Evolutionary conservation across 2,888 invertebrate genomes (phyloP).

Genomic region (Monoplex corrugatus): DNA sequence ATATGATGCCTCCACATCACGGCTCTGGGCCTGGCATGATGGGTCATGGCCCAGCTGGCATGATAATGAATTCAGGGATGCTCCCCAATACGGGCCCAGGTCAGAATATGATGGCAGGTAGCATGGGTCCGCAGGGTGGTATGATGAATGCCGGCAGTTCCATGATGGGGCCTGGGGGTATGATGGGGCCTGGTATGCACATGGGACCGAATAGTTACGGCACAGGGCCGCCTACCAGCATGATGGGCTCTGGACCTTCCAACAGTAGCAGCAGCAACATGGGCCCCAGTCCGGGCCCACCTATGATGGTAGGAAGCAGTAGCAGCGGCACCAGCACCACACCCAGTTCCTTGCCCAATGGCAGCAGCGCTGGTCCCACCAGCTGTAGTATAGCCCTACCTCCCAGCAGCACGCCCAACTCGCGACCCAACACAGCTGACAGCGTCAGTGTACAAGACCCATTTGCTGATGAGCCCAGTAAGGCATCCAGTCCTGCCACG

Average conservation of each 20-base stretch:
- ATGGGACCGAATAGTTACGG: conserved; percentile 62
- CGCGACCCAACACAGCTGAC: conserved; percentile 64
- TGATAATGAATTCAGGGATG: conserved; percentile 47
- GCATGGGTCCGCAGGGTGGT: conserved; percentile 43
- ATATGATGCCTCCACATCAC: conserved; percentile 51
- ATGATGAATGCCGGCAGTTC: conserved; percentile 59
- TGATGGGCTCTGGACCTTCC: conserved; percentile 51
- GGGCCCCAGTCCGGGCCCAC: conserved; percentile 52
- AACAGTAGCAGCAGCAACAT: conserved; percentile 27
- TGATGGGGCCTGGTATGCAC: conserved; percentile 58
- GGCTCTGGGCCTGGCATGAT: conserved; percentile 55
- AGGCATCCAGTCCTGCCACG: conserved; percentile 60
- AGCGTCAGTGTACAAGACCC: conserved; percentile 81
- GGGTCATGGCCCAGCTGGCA: conserved; percentile 48
- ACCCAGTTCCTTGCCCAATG: no score
- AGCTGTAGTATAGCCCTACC: conserved; percentile 43
- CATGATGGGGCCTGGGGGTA: conserved; percentile 55
- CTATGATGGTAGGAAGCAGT: conserved; percentile 51
- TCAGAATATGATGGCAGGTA: conserved; percentile 44
- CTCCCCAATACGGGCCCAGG: neutral
- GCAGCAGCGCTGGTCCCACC: conserved; percentile 52
- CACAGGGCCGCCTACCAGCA: conserved; percentile 59
- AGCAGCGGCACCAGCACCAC: conserved; percentile 19
- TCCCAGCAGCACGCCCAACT: conserved; percentile 50
- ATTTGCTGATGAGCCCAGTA: conserved; percentile 78